These are phyloP conservation scores for Frankliniella intonsa DNA, from an alignment of 2,888 invertebrate genomes.

Conservation along the genomic window DNA sequence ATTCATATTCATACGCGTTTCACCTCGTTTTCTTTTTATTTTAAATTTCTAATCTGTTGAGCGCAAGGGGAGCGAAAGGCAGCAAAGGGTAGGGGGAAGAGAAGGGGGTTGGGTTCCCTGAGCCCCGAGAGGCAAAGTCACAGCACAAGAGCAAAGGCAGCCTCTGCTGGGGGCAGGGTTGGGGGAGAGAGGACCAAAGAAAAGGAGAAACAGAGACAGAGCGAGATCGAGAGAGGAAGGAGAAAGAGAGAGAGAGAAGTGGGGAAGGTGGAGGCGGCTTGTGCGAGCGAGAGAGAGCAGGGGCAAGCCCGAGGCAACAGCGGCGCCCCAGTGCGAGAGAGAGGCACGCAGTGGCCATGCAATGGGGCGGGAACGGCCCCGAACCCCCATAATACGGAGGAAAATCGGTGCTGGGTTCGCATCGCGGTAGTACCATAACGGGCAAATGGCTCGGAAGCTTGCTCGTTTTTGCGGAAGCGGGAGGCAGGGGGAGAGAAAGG, in stretches of 20 bases:
- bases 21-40: no score
- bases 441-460: constrained; percentile 22
- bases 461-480: constrained; percentile 20
- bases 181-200: no score
- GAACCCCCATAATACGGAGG: constrained; percentile 24
- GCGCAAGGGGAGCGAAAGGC: no score
- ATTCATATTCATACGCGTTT: no score
- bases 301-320: not conserved
- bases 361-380: constrained; percentile 23
- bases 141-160: no score
- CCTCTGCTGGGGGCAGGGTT: no score
- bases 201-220: not conserved
- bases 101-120: no score
- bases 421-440: constrained; percentile 22
- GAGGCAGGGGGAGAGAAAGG: not conserved
- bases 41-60: no score
- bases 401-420: constrained; percentile 26
- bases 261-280: not conserved
- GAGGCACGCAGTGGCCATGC: constrained; percentile 17
- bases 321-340: not conserved
- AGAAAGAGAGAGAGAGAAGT: not conserved
- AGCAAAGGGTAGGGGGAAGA: no score
- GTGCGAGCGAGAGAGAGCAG: not conserved
- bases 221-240: not conserved
- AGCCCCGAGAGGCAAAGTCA: no score